A percentile compares a stretch with the other conserved stretches of the same genome.
These are phyloP conservation scores for Alloscopus bannaensis DNA, from an alignment of 2,888 invertebrate species.

Conservation along the genomic window DNA sequence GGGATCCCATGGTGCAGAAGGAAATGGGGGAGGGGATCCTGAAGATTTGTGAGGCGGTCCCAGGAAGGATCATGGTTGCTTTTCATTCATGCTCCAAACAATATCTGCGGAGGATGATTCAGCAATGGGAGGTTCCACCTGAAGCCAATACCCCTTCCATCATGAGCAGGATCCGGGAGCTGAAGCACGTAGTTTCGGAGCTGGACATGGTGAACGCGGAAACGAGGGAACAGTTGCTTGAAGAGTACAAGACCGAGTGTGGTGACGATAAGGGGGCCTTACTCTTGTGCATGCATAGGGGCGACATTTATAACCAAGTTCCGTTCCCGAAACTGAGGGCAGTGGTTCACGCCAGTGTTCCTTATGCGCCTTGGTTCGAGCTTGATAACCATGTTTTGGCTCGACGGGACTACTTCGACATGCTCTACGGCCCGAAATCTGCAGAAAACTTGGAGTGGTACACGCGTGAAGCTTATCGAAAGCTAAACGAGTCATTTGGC, in stretches of 20 bases:
- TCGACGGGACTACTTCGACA: neutral
- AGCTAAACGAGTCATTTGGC: constrained; percentile 61
- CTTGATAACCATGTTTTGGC: neutral
- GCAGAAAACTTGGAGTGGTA: constrained; percentile 50
- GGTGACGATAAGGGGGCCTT: constrained; percentile 39
- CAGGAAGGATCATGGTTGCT: neutral
- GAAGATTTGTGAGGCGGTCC: neutral
- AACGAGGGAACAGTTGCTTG: neutral
- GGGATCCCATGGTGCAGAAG: neutral
- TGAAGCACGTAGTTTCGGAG: constrained; percentile 21
- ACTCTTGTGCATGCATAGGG: constrained; percentile 56
- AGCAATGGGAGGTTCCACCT: neutral
- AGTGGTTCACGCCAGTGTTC: constrained; percentile 61
- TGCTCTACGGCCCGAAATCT: neutral
- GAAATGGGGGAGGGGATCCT: constrained; percentile 3
- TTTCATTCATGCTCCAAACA: neutral
- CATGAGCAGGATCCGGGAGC: neutral
- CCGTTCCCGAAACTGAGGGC: constrained; percentile 61
- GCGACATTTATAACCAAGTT: constrained; percentile 53
- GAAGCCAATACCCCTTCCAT: neutral
- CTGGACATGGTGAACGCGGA: constrained; percentile 4
- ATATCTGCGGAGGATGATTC: neutral
- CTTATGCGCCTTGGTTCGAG: constrained; percentile 47
- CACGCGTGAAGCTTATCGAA: constrained; percentile 51
- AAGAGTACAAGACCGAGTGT: neutral